A percentile compares a stretch with the other conserved stretches of the same genome.
Evolutionary conservation across 2,113 vertebrate genomes (phyloP).

Genomic region (Seriola dumerili): DNA sequence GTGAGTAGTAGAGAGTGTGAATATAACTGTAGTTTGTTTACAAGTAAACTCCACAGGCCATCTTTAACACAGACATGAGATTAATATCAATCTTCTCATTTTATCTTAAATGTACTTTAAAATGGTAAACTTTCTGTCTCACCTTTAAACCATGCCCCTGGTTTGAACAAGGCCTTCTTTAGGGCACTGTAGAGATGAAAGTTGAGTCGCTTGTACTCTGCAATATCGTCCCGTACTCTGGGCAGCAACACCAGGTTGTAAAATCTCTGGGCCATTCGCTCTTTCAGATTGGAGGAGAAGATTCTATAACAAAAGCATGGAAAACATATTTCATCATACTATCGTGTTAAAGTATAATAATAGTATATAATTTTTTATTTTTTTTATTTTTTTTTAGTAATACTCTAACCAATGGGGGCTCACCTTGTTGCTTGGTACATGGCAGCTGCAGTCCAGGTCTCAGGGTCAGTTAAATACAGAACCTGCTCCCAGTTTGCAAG

Average conservation of each 20-base stretch:
- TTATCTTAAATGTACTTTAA: neutral
- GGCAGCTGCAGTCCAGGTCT: constrained; percentile 94
- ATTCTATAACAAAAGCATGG: constrained; percentile 84
- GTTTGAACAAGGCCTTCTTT: constrained; percentile 98
- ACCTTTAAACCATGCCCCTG: constrained; percentile 99
- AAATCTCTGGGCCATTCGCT: constrained; percentile 97
- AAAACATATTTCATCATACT: neutral
- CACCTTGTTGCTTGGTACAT: constrained; percentile 99
- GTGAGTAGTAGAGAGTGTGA: neutral
- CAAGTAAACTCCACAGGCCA: neutral
- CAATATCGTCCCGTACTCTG: constrained; percentile 92
- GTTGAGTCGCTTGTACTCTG: constrained; percentile 95
- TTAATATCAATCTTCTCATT: neutral
- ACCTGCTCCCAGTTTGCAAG: constrained; percentile 98
- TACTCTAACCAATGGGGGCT: neutral
- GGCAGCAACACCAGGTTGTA: constrained; percentile 96
- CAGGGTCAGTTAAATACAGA: constrained; percentile 95
- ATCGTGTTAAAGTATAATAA: neutral
- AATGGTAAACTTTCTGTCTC: constrained; percentile 30
- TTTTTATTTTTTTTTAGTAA: neutral
- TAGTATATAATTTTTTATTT: too few species aligned
- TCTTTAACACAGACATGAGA: neutral
- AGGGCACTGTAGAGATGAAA: constrained; percentile 97
- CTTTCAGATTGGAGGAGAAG: constrained; percentile 96
- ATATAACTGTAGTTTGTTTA: neutral